Base-by-base conservation (phyloP, 2,113 vertebrate species). In the Phasianus colchicus region DNA sequence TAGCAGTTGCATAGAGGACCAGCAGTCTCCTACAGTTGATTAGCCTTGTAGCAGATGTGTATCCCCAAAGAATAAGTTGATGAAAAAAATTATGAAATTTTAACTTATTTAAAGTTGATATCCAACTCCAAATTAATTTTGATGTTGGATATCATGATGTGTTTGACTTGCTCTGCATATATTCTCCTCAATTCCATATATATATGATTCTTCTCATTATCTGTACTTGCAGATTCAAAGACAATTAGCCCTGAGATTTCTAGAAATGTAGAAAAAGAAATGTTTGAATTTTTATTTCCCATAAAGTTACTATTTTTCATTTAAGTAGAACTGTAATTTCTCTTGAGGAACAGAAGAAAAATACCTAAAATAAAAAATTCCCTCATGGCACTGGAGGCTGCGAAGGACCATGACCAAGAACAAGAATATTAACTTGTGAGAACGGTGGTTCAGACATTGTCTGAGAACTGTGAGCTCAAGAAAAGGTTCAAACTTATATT, bases 181-280 rank as follows among this genome's bases (percentile, higher is more conserved):
- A 93, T 64, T 96, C 75, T 85, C 34, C 72, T 93, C 84, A 95
- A 67, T 84, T 83, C 66, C 80, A 61, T 66, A 95, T 92, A 86
- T 55, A 74, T 72, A 86, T 3, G 34, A 84, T 80, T 85, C 94
- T 96, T 95, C 96, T 97, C 73, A 95, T 97, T 97, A 93, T 95
- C 97, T 96, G 64, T 85, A 88, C 96, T 97, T 97, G 94, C 86
- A 98, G 87, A 95, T 90, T 94, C 94, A 94, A 88, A 97, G 87
- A 75, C 93, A 97, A 96, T 97, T 97, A 97, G 92, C 93, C 79
- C 92, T 95, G 94, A 96, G 96, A 95, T 89, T 89, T 83, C 82
- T 92, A 94, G 87, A 95, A 94, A 71, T 66, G 67, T 83, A 72
- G 90, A 97, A 72, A 96, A 97, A 96, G 92, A 89, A 96, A 86